Conservation (phyloP, 2,797 vertebrate genomes). For the Tragopan temminckii region DNA sequence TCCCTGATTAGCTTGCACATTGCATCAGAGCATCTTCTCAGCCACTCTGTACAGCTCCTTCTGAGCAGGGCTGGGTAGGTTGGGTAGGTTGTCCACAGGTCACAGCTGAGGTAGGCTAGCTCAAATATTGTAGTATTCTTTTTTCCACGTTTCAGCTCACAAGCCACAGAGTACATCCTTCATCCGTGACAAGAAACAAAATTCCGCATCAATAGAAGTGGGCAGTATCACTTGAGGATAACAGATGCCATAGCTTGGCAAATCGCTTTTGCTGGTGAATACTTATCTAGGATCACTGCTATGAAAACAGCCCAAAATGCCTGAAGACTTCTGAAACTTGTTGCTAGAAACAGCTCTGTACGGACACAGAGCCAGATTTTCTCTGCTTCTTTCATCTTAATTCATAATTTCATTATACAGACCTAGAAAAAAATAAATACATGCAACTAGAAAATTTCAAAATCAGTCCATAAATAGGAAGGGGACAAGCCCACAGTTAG, state of each 20-base stretch:
- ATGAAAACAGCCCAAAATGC: not conserved
- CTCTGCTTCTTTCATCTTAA: not conserved
- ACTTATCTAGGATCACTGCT: not conserved
- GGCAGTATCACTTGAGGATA: not conserved
- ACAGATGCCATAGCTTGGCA: not conserved
- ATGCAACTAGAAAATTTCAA: conserved; percentile 28
- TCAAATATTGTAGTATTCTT: not conserved
- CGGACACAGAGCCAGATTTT: not conserved
- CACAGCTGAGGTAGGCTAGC: rapidly evolving
- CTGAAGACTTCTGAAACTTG: not conserved
- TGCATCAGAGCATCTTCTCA: not conserved
- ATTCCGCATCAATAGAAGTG: not conserved
- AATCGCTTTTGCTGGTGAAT: not conserved
- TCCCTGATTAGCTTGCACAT: not conserved
- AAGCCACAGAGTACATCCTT: not conserved
- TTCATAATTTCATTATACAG: conserved; percentile 4
- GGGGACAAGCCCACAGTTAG: conserved; percentile 12
- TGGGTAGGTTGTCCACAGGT: not conserved
- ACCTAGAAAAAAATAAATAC: not conserved
- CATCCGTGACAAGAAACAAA: not conserved
- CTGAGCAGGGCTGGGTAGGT: not conserved
- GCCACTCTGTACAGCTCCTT: rapidly evolving
- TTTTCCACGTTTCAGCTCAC: not conserved
- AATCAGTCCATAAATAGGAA: conserved; percentile 18
- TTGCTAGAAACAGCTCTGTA: not conserved